phyloP scores from a whole-genome alignment of 1,140 invertebrate genomes.

The Pantala flavescens region DNA sequence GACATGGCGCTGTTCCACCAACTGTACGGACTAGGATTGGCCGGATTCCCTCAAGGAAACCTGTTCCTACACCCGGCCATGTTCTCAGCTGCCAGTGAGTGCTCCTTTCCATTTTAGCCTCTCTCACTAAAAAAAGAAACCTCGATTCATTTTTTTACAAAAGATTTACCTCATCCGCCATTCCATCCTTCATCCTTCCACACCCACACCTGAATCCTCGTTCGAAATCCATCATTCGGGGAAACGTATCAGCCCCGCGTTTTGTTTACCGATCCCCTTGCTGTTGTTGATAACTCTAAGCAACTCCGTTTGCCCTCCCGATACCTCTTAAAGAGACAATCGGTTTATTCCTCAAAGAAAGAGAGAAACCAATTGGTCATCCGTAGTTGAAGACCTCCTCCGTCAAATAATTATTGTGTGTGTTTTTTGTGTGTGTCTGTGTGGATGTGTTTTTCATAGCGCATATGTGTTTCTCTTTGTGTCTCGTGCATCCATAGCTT shows the following conservation, averaged over 20 bases:
- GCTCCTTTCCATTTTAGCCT: background rate
- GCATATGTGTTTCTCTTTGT: background rate
- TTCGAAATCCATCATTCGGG: background rate
- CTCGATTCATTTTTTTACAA: background rate
- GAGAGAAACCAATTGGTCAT: too few species aligned
- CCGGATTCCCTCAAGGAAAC: constrained; percentile 26
- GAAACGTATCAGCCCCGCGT: background rate
- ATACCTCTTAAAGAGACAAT: too few species aligned
- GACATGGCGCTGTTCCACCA: constrained; percentile 37
- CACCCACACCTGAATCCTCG: background rate
- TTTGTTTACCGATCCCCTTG: background rate
- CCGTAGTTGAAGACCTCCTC: background rate
- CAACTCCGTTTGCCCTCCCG: background rate
- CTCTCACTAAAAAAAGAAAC: constrained; percentile 2
- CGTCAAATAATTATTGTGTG: background rate
- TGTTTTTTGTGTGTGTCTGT: constrained; percentile 6
- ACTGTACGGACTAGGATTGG: constrained; percentile 35
- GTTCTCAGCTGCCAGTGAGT: constrained; percentile 28
- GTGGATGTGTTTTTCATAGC: background rate
- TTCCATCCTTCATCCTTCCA: background rate
- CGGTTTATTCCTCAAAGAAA: too few species aligned
- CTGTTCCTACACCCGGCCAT: constrained; percentile 29
- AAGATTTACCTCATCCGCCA: background rate
- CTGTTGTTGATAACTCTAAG: background rate
- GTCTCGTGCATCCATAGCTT: background rate